Evolutionary conservation across 2,113 vertebrate genomes (phyloP), one percentile per base, ranked within the genome.

Genomic region (Camelus dromedarius): DNA sequence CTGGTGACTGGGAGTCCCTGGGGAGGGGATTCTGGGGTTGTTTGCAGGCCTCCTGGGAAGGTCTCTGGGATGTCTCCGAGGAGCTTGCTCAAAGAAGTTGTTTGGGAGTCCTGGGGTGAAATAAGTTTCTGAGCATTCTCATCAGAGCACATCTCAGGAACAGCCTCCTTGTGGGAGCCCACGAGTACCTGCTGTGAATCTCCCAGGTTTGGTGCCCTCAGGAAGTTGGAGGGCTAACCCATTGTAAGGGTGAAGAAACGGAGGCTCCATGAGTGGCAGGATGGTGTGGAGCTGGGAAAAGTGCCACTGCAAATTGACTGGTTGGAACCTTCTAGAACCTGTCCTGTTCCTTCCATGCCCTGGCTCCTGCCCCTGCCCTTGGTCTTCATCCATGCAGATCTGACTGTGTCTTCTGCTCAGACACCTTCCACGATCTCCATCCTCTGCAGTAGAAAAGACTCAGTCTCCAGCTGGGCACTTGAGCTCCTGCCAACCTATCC

Each of bases 401-500:
- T 15, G 24, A 64, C 30, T 19, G 14, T 54, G 20, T 18, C 14
- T 22, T 77, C n/a, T 56, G 24, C n/a, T 85, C 26, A 20, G 38
- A 48, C 32, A 58, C 3, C 8, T 6, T 64, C 22, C 58, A 20
- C 0, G 11, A 24, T 12, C 46, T 8, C 38, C 16, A 8, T 30
- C 75, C 12, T 38, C 58, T 72, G 42, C 35, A 77, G 82, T 56
- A 84, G 67, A 84, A 79, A 73, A 67, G 60, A 81, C 10, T 72
- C 46, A 60, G 16, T 42, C 35, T 50, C 20, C 11, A 64, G 18
- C 50, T 82, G 62, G n/a, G 32, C 19, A 3, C 62, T 50, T n/a
- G 9, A 7, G 56, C 67, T 35, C 58, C 16, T 30, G 19, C 48
- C 19, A 2, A 13, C 42, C 79, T 9, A 4, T 42, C 10, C 7